phyloP scores from a whole-genome alignment of 2,888 invertebrate species.

The Limnephilus marmoratus region DNA sequence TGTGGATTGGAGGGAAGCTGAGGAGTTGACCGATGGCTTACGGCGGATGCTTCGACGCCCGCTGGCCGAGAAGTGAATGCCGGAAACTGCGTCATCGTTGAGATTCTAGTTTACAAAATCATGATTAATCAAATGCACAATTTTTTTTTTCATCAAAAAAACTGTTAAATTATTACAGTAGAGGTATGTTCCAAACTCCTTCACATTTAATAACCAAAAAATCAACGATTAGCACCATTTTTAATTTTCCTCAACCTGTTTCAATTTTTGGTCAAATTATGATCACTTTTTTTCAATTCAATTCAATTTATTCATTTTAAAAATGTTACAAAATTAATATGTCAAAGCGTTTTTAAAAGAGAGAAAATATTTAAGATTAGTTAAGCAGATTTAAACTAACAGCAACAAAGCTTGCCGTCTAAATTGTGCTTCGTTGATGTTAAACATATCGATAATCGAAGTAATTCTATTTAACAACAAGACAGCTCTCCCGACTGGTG shows the following conservation, averaged over 20 bases:
- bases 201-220: not conserved
- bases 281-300: not conserved
- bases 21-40: slow-evolving; percentile 74
- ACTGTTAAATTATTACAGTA: not conserved
- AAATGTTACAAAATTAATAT: too few species aligned
- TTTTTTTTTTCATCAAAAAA: not conserved
- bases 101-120: slow-evolving; percentile 66
- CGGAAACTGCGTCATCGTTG: slow-evolving; percentile 84
- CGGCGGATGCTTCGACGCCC: slow-evolving; percentile 75
- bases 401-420: too few species aligned
- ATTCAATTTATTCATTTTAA: too few species aligned
- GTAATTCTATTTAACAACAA: too few species aligned
- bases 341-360: too few species aligned
- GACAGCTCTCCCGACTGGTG: too few species aligned
- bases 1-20: slow-evolving; percentile 72
- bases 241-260: not conserved
- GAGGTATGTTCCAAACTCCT: not conserved
- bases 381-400: too few species aligned
- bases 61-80: slow-evolving; percentile 84
- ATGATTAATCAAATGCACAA: not conserved
- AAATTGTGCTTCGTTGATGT: too few species aligned
- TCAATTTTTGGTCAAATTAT: not conserved
- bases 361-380: too few species aligned
- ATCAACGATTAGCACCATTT: not conserved
- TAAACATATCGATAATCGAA: too few species aligned